Base-by-base conservation (phyloP, 1,140 invertebrate species). In the Eurytemora carolleeae region DNA sequence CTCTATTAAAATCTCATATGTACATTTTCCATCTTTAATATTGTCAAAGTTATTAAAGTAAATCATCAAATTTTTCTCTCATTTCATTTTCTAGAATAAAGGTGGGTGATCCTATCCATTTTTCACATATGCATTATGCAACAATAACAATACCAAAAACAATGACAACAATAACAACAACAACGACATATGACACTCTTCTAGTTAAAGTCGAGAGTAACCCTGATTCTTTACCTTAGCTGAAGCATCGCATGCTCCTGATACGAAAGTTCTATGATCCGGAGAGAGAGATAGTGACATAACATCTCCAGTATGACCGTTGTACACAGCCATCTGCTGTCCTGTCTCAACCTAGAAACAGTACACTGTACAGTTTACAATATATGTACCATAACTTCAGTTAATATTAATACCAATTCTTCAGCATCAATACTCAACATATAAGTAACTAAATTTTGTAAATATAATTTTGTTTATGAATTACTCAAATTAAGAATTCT, bases 221-320 rank as follows among this genome's bases (percentile, higher is more conserved):
- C n/a, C n/a, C n/a, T n/a, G n/a, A 44, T 44, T 44, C 20, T 7
- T 66, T 70, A 82, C 80, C 78, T 98, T 98, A 64, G 92, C 91
- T 68, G 88, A 94, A 26, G 92, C 92, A 78, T 98, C 93, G 75
- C 92, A 97, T 54, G 93, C 92, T 68, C 92, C 93, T 64, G 91
- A 95, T 57, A 97, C 91, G 76, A 97, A 98, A 63, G 90, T 92
- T 68, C 87, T 83, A 82, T 89, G 87, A 74, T 96, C 92, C 55
- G 92, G 93, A 64, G 91, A 82, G 67, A 96, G 76, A 53, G 91
- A 95, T 55, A 97, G 78, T 64, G 90, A 95, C 93, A 98, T 97
- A 3, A 98, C 93, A 75, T 97, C 93, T 63, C 93, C 93, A 62
- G 92, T 97, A 76, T 98, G 93, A 24, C 93, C 93, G 59, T 88